Evolutionary conservation across 2,113 vertebrate genomes (phyloP).

Genomic region (Podarcis raffonei): DNA sequence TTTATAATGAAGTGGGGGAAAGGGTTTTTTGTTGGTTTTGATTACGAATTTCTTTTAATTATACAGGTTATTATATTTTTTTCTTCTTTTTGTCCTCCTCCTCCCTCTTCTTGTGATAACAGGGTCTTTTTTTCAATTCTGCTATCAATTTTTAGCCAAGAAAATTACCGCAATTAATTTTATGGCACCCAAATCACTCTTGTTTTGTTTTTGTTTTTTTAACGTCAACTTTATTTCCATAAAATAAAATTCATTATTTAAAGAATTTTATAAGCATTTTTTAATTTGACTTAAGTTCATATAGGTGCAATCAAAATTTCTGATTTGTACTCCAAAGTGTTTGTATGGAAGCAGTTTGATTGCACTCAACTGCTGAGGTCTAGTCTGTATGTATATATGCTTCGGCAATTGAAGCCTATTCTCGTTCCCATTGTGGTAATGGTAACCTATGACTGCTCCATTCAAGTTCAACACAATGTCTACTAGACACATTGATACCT

Average conservation of each 20-base stretch:
- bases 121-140: too few species aligned
- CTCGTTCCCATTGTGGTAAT: not conserved
- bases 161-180: not conserved
- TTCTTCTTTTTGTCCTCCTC: too few species aligned
- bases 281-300: not conserved
- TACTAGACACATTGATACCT: too few species aligned
- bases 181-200: not conserved
- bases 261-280: not conserved
- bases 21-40: not conserved
- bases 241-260: not conserved
- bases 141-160: not conserved
- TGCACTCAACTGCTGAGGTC: not conserved
- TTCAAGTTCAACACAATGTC: not conserved
- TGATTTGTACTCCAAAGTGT: not conserved
- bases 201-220: not conserved
- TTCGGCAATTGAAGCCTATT: not conserved
- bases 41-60: not conserved
- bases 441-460: not conserved
- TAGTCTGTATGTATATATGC: not conserved
- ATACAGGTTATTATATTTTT: too few species aligned
- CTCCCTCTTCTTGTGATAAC: too few species aligned
- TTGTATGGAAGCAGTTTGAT: not conserved
- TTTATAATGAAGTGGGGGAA: not conserved
- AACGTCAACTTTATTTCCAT: not conserved
- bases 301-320: not conserved